These are phyloP conservation scores for Teinopalpus imperialis DNA, from an alignment of 2,888 invertebrate species.

Conservation along the genomic window DNA sequence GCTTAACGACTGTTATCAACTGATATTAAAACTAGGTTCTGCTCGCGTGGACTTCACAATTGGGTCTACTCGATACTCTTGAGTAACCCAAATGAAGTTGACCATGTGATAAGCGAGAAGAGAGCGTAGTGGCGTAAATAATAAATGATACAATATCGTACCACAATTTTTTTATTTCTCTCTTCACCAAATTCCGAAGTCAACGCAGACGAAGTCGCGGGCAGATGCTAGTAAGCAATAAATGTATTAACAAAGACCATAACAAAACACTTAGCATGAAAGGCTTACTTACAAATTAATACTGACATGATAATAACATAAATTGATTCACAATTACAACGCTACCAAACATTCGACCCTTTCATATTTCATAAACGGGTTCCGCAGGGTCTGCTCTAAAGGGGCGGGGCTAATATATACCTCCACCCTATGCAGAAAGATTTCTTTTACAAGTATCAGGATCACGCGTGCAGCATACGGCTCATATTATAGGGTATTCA, in stretches of 20 bases:
- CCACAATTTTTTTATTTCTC: too few species aligned
- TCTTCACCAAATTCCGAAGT: too few species aligned
- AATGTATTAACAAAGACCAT: constrained; percentile 40
- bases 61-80: too few species aligned
- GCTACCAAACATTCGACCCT: constrained; percentile 57
- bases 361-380: constrained; percentile 72
- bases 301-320: constrained; percentile 75
- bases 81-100: too few species aligned
- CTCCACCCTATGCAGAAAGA: constrained; percentile 49
- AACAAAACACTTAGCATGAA: constrained; percentile 53
- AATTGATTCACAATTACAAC: constrained; percentile 70
- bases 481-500: constrained; percentile 74
- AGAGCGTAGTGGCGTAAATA: too few species aligned
- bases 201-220: too few species aligned
- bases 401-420: constrained; percentile 57
- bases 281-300: constrained; percentile 62
- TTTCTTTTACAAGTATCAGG: constrained; percentile 49
- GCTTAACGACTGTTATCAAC: too few species aligned
- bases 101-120: too few species aligned
- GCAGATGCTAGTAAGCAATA: too few species aligned
- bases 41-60: too few species aligned
- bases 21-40: too few species aligned
- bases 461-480: constrained; percentile 71
- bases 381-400: constrained; percentile 40
- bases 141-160: too few species aligned